Conservation (phyloP, 2,888 invertebrate genomes). For the Mesorhabditis spiculigera region DNA sequence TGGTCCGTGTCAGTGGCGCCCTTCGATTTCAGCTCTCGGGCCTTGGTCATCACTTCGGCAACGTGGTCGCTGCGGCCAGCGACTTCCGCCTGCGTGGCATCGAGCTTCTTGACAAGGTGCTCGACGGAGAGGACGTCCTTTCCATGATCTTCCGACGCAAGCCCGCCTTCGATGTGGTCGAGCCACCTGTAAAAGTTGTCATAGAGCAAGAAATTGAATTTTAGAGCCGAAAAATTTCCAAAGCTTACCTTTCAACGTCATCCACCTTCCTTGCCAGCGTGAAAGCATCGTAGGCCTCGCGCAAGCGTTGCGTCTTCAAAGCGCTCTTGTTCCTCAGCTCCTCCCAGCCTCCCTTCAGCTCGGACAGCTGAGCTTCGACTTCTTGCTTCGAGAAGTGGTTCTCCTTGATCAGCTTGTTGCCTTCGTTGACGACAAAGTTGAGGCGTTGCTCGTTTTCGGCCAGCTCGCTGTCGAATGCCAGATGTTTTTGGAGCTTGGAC, state of each 20-base stretch:
- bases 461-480: constrained; percentile 90
- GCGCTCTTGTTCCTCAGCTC: constrained; percentile 74
- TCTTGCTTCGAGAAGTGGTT: constrained; percentile 78
- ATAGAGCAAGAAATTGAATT: not conserved
- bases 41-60: constrained; percentile 42
- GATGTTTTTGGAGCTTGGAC: constrained; percentile 70
- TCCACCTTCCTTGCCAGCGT: constrained; percentile 72
- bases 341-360: constrained; percentile 81
- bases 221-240: constrained; percentile 62
- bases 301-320: constrained; percentile 66
- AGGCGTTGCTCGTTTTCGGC: constrained; percentile 73
- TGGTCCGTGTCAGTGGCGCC: constrained; percentile 27
- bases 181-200: constrained; percentile 22
- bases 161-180: constrained; percentile 70
- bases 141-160: constrained; percentile 76
- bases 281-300: constrained; percentile 52
- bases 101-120: constrained; percentile 69
- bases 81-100: constrained; percentile 57
- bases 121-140: constrained; percentile 83
- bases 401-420: constrained; percentile 66
- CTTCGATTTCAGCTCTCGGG: constrained; percentile 60
- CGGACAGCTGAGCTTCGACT: constrained; percentile 76
- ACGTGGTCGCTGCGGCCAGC: constrained; percentile 39
- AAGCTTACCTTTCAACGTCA: constrained; percentile 85
- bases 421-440: constrained; percentile 57